These are phyloP conservation scores for Habroteleia sp. DNA, from an alignment of 2,888 invertebrate species.

Conservation along the genomic window DNA sequence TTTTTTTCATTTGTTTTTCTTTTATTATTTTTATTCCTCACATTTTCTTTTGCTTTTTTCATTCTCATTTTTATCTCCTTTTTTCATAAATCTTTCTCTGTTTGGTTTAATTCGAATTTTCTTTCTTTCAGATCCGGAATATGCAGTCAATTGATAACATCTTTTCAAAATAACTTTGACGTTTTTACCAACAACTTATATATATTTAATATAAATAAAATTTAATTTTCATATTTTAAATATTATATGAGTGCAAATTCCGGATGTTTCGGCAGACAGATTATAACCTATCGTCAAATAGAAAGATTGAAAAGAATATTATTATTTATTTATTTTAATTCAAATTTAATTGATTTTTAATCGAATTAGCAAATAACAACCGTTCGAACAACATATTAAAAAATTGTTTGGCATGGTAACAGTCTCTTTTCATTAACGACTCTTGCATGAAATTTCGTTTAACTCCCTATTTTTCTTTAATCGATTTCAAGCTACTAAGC, in stretches of 20 bases:
- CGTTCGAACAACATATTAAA: conserved; percentile 50
- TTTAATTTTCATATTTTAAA: conserved; percentile 13
- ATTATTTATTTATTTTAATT: background rate
- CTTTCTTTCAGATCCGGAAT: conserved; percentile 69
- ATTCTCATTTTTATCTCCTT: no score
- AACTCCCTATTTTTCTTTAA: conserved; percentile 14
- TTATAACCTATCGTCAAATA: conserved; percentile 70
- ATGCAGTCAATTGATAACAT: conserved; percentile 65
- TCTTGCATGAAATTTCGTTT: conserved; percentile 20
- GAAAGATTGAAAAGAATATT: conserved; percentile 42
- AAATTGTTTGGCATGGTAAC: conserved; percentile 62
- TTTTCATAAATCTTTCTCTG: conserved; percentile 6
- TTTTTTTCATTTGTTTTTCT: conserved; percentile 37
- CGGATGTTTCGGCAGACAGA: conserved; percentile 69
- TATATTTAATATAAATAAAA: conserved; percentile 52
- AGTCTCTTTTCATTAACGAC: conserved; percentile 63
- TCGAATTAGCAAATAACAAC: conserved; percentile 27
- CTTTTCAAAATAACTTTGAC: conserved; percentile 30
- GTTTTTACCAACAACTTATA: conserved; percentile 45
- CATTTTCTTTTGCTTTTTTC: no score
- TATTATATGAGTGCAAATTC: conserved; percentile 65
- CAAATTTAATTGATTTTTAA: background rate
- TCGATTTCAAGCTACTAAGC: conserved; percentile 43
- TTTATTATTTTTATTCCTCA: background rate
- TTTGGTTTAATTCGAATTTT: conserved; percentile 57